Evolutionary conservation across 1,140 invertebrate genomes (phyloP), one percentile per base, ranked within the genome.

Genomic region (Anadara kagoshimensis): DNA sequence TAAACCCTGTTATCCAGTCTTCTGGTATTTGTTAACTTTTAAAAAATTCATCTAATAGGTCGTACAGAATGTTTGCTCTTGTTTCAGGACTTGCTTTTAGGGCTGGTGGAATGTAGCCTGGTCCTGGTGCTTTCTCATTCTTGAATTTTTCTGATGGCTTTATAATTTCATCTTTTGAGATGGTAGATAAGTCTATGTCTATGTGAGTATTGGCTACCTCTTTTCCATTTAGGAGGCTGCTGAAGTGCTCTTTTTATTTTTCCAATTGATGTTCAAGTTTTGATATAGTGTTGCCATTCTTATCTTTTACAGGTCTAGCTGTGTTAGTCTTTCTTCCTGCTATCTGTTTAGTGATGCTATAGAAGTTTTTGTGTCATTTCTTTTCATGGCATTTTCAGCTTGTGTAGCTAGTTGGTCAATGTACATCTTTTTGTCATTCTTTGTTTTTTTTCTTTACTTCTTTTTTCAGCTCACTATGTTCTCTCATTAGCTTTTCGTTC

Each of bases 1-100:
- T 72, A 4, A 67, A 47, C n/a, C 69, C 74, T 62, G 56, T 36
- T 43, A 22, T 71, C 66, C 66, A 75, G 0, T 69, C 47, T 41
- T 69, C 58, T 58, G 53, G 65, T 44, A 75, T 49, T 29, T 59
- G 51, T 44, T 44, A 59, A 16, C 63, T 36, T 16, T 67, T 49
- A 69, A 69, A 76, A 16, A 71, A 63, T 49, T 66, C 69, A 49
- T 57, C 49, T 47, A 65, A 75, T 14, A 75, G 59, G 51, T 53
- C 51, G 53, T 51, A 24, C 45, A 69, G 43, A 53, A 66, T 51
- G 5, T 65, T 44, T 57, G 54, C 57, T 56, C 0, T 53, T n/a
- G 67, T 62, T 45, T 65, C 51, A 58, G 11, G 7, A 26, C 56
- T 45, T 45, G 58, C 71, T 45, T 70, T 78, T 22, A 78, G 47